Percentiles rank a stretch among this genome's conserved stretches.
These are phyloP conservation scores for Ctenopoma multispine DNA, from an alignment of 2,797 vertebrate species.

Conservation along the genomic window DNA sequence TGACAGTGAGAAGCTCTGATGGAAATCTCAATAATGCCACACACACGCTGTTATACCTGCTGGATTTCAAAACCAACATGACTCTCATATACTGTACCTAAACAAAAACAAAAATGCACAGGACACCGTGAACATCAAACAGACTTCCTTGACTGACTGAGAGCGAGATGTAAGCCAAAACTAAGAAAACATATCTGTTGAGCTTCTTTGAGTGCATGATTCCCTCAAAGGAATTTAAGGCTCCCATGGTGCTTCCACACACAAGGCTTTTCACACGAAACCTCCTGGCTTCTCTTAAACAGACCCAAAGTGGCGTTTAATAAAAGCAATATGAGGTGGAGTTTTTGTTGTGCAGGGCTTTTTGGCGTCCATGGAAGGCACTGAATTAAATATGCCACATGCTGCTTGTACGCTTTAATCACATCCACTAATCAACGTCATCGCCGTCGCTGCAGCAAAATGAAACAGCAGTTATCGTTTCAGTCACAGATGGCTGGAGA, in stretches of 20 bases:
- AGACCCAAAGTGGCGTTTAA: background rate
- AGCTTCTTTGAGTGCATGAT: conserved; percentile 3
- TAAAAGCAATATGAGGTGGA: conserved; percentile 11
- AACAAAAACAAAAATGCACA: background rate
- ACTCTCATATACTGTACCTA: background rate
- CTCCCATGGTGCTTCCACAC: conserved; percentile 2
- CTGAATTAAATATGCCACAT: conserved; percentile 42
- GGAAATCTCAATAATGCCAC: conserved; percentile 47
- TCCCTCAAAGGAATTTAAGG: conserved; percentile 31
- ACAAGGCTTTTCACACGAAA: conserved; percentile 3
- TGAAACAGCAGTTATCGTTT: conserved; percentile 48
- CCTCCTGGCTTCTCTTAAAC: conserved; percentile 3
- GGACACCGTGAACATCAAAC: conserved; percentile 27
- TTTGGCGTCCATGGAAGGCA: conserved; percentile 32
- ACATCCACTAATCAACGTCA: conserved; percentile 19
- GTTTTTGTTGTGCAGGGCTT: conserved; percentile 19
- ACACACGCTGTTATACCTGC: conserved; percentile 36
- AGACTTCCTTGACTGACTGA: conserved; percentile 17
- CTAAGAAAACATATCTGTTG: conserved; percentile 31
- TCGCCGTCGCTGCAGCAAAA: conserved; percentile 38
- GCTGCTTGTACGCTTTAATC: conserved; percentile 46
- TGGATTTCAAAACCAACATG: conserved; percentile 19
- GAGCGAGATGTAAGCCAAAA: conserved; percentile 26
- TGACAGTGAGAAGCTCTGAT: conserved; percentile 52
- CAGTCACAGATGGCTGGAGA: conserved; percentile 40